phyloP scores from a whole-genome alignment of 2,888 invertebrate species.

The Yponomeuta cagnagella region DNA sequence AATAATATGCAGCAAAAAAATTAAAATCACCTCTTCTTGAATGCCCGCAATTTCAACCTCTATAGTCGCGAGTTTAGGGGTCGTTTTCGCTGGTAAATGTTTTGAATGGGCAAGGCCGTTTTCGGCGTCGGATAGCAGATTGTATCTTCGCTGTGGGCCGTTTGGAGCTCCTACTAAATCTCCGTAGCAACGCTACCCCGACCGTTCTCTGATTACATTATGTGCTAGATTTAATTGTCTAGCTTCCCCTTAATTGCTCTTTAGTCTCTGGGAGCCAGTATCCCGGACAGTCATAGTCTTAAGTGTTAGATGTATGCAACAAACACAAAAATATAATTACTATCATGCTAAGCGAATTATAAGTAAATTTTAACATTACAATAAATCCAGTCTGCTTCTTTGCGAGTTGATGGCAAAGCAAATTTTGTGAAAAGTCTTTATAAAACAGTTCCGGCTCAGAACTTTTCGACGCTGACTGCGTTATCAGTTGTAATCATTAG shows the following conservation, averaged over 20 bases:
- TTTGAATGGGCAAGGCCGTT: neutral
- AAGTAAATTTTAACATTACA: no score
- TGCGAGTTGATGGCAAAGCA: no score
- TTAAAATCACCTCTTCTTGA: neutral
- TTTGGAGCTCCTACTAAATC: constrained; percentile 1
- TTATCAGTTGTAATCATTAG: no score
- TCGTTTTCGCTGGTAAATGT: neutral
- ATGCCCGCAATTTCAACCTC: neutral
- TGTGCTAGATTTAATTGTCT: constrained; percentile 12
- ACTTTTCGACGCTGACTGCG: no score
- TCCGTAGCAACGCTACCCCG: neutral
- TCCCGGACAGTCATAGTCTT: neutral
- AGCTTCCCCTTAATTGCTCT: constrained; percentile 9
- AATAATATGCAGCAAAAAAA: neutral
- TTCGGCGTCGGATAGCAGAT: constrained; percentile 7
- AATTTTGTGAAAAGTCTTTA: no score
- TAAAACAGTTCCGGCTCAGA: no score
- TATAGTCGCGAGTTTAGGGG: neutral
- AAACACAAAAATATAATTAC: no score
- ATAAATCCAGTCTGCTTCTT: no score
- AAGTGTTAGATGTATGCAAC: no score
- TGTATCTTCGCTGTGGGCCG: constrained; percentile 4
- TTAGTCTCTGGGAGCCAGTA: neutral
- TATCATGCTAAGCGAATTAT: no score
- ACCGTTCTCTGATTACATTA: constrained; percentile 9